Base-by-base conservation (phyloP, 2,113 vertebrate genomes). In the Ptyas mucosa region DNA sequence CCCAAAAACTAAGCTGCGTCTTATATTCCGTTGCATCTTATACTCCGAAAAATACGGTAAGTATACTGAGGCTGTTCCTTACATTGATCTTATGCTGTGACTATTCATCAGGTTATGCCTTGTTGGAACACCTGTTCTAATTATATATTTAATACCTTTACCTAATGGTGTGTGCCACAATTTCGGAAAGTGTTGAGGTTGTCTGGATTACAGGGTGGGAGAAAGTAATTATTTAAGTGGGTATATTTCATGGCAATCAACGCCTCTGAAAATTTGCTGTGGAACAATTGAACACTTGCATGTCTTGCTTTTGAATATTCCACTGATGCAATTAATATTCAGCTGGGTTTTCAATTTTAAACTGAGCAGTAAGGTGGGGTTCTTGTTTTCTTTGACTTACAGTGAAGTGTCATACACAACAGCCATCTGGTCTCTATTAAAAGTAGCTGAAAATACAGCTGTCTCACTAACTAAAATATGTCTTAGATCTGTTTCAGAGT, bases 401-500 rank as follows among this genome's bases (percentile, higher is more conserved):
- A 29, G 29, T 26, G 15, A 54, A 46, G n/a, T 75, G 49, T 10
- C 58, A 43, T 18, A 92, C 14, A 12, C 21, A 52, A 61, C 58
- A 43, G 86, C 57, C 21, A 29, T 53, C 49, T 43, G 21, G 0
- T 11, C 15, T 1, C 34, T 15, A 6, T 57, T 18, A 91, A 39
- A 55, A 81, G 24, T 49, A 88, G 43, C 43, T 75, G 87, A 81
- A 75, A 75, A 75, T 39, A 43, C 29, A 86, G 26, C 23, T 39
- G 20, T 49, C 5, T 86, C 58, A 3, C 88, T 93, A 85, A 90
- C 24, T 85, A n/a, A 58, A 49, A 49, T 85, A 75, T 88, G 96
- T 97, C 94, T 91, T 90, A 99, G 99, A 96, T 99, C 99, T 94
- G 99, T 99, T 95, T 98, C 98, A 95, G 99, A 99, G 96, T 95